Evolutionary conservation across 1,140 invertebrate species (phyloP).

Genomic region (Meloidogyne exigua): DNA sequence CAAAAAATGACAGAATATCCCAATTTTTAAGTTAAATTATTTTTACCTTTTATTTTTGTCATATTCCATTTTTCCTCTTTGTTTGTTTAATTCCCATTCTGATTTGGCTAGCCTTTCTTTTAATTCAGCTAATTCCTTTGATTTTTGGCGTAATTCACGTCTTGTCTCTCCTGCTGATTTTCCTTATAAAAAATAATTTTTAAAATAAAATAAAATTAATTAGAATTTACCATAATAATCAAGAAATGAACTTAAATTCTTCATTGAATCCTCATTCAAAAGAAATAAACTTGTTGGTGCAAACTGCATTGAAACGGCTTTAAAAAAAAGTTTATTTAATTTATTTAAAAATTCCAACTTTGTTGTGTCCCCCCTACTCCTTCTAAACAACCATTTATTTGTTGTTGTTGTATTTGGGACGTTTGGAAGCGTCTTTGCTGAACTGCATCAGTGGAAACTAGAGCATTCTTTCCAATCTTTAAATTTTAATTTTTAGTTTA

Average conservation of each 20-base stretch:
- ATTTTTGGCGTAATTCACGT: constrained; percentile 51
- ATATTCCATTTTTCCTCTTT: constrained; percentile 55
- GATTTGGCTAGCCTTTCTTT: constrained; percentile 46
- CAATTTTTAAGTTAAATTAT: neutral
- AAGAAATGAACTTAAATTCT: constrained; percentile 55
- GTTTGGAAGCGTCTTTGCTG: neutral
- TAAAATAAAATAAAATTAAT: neutral
- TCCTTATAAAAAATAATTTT: constrained; percentile 32
- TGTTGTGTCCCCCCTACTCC: neutral
- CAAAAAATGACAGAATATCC: neutral
- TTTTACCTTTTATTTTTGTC: constrained; percentile 58
- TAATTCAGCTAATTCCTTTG: constrained; percentile 38
- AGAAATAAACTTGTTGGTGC: constrained; percentile 43
- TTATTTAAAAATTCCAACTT: neutral
- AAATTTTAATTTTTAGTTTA: too few relatives aligned
- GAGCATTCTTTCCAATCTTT: constrained; percentile 55
- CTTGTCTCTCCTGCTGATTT: constrained; percentile 50
- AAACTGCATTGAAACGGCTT: constrained; percentile 14
- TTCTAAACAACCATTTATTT: constrained; percentile 3
- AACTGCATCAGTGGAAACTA: constrained; percentile 24
- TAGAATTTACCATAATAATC: constrained; percentile 55
- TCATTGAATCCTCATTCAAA: constrained; percentile 58
- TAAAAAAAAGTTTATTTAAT: constrained; percentile 4
- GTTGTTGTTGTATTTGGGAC: neutral
- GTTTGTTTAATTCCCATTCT: constrained; percentile 56